phyloP scores from a whole-genome alignment of 53 echinoderm and acorn worm species.

The Holothuria leucospilota region DNA sequence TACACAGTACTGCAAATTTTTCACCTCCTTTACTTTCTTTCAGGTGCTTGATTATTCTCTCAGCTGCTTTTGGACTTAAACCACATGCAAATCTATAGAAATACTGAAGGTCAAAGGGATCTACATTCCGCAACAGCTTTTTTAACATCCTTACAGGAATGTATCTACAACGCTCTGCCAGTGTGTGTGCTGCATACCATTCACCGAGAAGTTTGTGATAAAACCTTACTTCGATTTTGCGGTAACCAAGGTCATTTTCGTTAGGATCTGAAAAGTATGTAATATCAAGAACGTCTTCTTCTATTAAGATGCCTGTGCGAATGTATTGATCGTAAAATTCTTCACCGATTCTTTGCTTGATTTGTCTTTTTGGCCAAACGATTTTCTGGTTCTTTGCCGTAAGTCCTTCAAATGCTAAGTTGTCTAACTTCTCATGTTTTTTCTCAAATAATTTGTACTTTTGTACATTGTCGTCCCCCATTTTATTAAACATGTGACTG shows the following conservation, averaged over 20 bases:
- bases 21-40: neutral
- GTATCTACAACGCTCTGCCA: neutral
- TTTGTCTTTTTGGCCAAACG: neutral
- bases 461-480: neutral
- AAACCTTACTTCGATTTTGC: neutral
- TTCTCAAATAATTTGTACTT: neutral
- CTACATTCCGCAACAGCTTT: neutral
- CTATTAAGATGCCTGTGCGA: slow-evolving; percentile 9
- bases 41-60: neutral
- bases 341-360: neutral
- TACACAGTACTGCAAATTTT: slow-evolving; percentile 10
- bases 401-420: neutral
- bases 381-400: neutral
- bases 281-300: slow-evolving; percentile 16
- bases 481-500: slow-evolving; percentile 27
- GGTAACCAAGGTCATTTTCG: neutral
- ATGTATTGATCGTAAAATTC: slow-evolving; percentile 5
- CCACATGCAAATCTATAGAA: slow-evolving; percentile 25
- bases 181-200: slow-evolving; percentile 18
- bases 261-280: neutral
- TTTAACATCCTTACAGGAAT: neutral
- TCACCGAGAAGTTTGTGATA: slow-evolving; percentile 29
- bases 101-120: slow-evolving; percentile 34
- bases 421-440: neutral
- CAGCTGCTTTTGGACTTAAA: neutral